phyloP scores from a whole-genome alignment of 2,888 invertebrate species.

The Brachyopa scutellaris region DNA sequence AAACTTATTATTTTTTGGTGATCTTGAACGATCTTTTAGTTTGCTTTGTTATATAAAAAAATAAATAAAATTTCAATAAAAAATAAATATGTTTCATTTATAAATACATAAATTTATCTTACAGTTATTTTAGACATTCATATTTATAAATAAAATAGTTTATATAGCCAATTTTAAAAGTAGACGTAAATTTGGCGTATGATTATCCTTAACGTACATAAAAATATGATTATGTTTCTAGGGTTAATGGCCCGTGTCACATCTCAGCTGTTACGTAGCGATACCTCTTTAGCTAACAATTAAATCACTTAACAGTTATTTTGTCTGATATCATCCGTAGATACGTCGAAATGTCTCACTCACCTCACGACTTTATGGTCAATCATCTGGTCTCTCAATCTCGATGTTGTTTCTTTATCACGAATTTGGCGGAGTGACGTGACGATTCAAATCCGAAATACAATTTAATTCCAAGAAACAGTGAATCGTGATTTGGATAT shows the following conservation, averaged over 20 bases:
- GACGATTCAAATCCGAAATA: constrained; percentile 5
- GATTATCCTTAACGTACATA: too few species aligned
- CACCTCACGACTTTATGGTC: constrained; percentile 12
- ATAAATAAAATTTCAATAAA: too few species aligned
- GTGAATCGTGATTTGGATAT: constrained; percentile 9
- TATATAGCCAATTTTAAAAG: too few species aligned
- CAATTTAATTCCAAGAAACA: constrained; percentile 34
- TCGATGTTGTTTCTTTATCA: constrained; percentile 6
- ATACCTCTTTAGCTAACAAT: not conserved
- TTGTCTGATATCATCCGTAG: constrained; percentile 1
- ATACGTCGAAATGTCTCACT: not conserved
- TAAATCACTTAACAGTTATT: constrained; percentile 20
- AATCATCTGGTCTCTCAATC: not conserved
- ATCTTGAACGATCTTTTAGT: too few species aligned
- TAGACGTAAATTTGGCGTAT: too few species aligned
- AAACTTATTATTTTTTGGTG: too few species aligned
- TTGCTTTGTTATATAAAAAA: too few species aligned
- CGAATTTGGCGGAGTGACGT: constrained; percentile 1
- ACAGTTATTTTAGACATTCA: too few species aligned
- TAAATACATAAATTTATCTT: too few species aligned
- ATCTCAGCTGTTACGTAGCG: not conserved
- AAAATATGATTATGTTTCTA: too few species aligned
- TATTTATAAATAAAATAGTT: too few species aligned
- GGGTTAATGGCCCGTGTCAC: constrained; percentile 21
- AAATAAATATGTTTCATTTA: too few species aligned